Evolutionary conservation across 1,140 invertebrate species (phyloP).

Genomic region (Heliconius eleuchia): DNA sequence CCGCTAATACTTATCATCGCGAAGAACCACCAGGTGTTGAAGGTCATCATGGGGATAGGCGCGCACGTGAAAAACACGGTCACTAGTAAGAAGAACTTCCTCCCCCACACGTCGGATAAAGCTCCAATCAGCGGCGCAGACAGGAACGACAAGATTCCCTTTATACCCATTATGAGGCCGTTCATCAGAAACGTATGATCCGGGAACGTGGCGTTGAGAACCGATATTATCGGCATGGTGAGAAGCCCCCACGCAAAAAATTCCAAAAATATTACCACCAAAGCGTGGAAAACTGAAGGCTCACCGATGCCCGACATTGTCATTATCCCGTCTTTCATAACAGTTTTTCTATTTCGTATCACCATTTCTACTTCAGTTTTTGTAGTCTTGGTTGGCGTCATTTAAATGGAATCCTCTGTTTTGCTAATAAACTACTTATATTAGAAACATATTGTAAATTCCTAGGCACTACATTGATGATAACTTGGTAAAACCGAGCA

Average conservation of each 20-base stretch:
- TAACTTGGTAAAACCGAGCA: slow-evolving; percentile 68
- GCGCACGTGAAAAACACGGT: slow-evolving; percentile 99
- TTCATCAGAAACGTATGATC: slow-evolving; percentile 99
- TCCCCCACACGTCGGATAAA: slow-evolving; percentile 98
- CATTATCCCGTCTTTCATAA: slow-evolving; percentile 80
- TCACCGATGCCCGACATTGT: slow-evolving; percentile 92
- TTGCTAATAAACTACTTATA: slow-evolving; percentile 70
- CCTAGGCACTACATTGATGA: slow-evolving; percentile 74
- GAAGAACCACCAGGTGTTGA: slow-evolving; percentile 99
- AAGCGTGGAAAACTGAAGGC: slow-evolving; percentile 97
- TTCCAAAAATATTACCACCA: slow-evolving; percentile 99
- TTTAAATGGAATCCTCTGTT: slow-evolving; percentile 66
- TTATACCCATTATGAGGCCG: slow-evolving; percentile 98
- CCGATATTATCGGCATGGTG: slow-evolving; percentile 98
- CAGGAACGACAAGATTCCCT: slow-evolving; percentile 98
- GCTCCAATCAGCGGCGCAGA: slow-evolving; percentile 98
- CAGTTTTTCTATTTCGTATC: slow-evolving; percentile 80
- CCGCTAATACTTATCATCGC: slow-evolving; percentile 99
- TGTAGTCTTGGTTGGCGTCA: slow-evolving; percentile 80
- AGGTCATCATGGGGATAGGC: slow-evolving; percentile 99
- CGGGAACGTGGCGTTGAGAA: slow-evolving; percentile 98
- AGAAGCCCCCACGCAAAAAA: slow-evolving; percentile 99
- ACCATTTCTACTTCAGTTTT: slow-evolving; percentile 82
- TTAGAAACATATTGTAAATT: slow-evolving; percentile 72
- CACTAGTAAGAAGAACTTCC: slow-evolving; percentile 98